These are phyloP conservation scores for Cotesia typhae DNA, from an alignment of 1,140 invertebrate species.

Conservation along the genomic window DNA sequence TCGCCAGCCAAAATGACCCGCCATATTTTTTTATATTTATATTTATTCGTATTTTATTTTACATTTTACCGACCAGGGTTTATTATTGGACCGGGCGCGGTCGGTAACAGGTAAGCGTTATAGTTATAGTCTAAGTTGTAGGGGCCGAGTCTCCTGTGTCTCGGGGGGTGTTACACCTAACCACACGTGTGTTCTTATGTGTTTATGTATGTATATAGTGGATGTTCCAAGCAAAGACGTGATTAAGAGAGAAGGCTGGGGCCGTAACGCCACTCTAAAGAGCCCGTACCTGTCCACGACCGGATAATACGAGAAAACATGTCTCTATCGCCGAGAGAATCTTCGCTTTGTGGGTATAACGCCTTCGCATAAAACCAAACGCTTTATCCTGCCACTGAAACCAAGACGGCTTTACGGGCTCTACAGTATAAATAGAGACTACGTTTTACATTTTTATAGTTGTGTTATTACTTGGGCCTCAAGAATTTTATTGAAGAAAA, in stretches of 20 bases:
- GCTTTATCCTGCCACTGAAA: slow-evolving; percentile 58
- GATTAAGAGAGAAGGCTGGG: slow-evolving; percentile 55
- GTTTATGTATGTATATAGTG: slow-evolving; percentile 19
- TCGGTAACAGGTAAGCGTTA: slow-evolving; percentile 2
- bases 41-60: no score
- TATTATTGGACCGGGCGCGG: slow-evolving; percentile 39
- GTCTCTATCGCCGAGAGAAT: slow-evolving; percentile 63
- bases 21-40: no score
- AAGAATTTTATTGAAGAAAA: no score
- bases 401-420: slow-evolving; percentile 59
- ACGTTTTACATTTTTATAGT: no score
- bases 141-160: no score
- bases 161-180: no score
- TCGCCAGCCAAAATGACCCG: no score
- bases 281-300: slow-evolving; percentile 62
- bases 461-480: no score
- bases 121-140: no score
- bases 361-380: slow-evolving; percentile 62
- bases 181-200: no score
- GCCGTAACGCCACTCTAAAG: slow-evolving; percentile 60
- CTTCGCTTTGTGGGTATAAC: slow-evolving; percentile 45
- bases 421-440: no score
- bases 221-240: slow-evolving; percentile 16
- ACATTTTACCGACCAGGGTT: slow-evolving; percentile 36
- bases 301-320: slow-evolving; percentile 64